Base-by-base conservation (phyloP, 2,113 vertebrate species). In the Scytalopus superciliaris region DNA sequence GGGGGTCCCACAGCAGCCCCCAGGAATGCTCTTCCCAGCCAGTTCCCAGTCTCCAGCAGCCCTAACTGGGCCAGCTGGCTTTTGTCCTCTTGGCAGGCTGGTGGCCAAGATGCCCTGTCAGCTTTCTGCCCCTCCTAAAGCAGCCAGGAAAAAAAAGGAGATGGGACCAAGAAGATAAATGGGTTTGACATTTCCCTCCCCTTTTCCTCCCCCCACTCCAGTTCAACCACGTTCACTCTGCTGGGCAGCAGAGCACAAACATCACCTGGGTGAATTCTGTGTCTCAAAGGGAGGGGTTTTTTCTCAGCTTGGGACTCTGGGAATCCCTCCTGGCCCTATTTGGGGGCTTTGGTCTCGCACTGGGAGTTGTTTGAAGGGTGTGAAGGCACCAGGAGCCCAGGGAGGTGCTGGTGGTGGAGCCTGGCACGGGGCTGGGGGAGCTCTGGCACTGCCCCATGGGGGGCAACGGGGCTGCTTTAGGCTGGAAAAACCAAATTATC, bases 1-100 rank as follows among this genome's bases (percentile, higher is more conserved):
- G 7, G 4, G 9, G 42, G 44, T 17, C 12, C n/a, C 2, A 2
- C 40, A 66, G 44, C 16, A 45, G 49, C 15, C 14, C 1, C 0
- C 14, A 45, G 35, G 27, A 75, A 53, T 69, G 63, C 60, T 89
- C 31, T 35, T 77, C 44, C 80, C 67, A 73, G 18, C 73, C 55
- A 3, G 3, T 19, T 44, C 76, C 60, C 68, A 50, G 50, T 42
- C 37, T 53, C 75, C 4, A 7, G 30, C 40, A 55, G 39, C 30
- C 33, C 40, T n/a, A 42, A 57, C n/a, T 50, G 84, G 57, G 67
- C 62, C 70, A 56, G 14, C 6, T 70, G 87, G 73, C 17, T 82
- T 53, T 37, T 82, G 42, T 19, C 47, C 28, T 59, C 57, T 12
- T 12, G 21, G 13, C 1, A 2, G 74, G 49, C 66, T 47, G 47